Evolutionary conservation across 2,113 vertebrate genomes (phyloP).

Genomic region (Uria lomvia): DNA sequence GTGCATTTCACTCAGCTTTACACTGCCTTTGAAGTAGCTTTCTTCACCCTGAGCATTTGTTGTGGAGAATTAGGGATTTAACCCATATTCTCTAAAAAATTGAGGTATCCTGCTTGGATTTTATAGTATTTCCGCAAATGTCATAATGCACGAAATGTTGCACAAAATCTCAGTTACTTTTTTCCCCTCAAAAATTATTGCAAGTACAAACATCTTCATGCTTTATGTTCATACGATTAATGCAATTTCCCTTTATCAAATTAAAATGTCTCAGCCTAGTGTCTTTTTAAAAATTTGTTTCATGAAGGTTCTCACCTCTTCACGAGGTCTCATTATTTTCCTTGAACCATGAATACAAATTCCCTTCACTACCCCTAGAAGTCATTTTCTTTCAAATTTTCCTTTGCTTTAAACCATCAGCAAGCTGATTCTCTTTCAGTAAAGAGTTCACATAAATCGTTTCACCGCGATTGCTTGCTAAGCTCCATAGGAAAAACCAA

Average conservation of each 20-base stretch:
- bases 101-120: not conserved
- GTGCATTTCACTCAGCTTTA: not conserved
- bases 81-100: not conserved
- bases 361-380: not conserved
- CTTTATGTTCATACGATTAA: not conserved
- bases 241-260: not conserved
- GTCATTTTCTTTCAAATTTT: not conserved
- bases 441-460: not conserved
- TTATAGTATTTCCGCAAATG: not conserved
- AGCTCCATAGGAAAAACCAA: not conserved
- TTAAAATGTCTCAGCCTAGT: not conserved
- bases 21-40: not conserved
- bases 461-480: not conserved
- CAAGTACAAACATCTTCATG: not conserved
- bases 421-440: not conserved
- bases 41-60: not conserved
- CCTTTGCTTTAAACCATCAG: not conserved
- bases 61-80: not conserved
- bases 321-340: not conserved
- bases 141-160: not conserved
- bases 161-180: not conserved
- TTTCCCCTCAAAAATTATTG: not conserved
- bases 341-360: not conserved
- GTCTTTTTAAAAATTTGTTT: not conserved
- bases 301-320: not conserved